Percentiles rank a stretch among this genome's conserved stretches.
Evolutionary conservation across 2,888 invertebrate genomes (phyloP).

Genomic region (Erynnis tages): DNA sequence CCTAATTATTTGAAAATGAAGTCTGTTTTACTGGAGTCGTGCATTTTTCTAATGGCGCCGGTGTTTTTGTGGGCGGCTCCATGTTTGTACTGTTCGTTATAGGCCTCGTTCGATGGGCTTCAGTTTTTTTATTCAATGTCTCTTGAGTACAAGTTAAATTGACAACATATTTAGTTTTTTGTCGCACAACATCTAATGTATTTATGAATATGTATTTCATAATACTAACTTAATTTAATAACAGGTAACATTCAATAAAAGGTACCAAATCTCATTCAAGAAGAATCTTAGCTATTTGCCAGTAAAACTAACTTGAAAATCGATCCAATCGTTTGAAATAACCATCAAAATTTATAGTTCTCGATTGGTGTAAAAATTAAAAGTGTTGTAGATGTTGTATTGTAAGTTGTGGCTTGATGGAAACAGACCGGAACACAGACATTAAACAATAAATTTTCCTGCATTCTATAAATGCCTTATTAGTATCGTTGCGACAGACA

Average conservation of each 20-base stretch:
- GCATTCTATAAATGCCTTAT: constrained; percentile 15
- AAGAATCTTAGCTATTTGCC: too few relatives aligned
- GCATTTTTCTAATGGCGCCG: constrained; percentile 26
- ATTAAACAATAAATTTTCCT: neutral
- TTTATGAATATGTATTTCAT: too few relatives aligned
- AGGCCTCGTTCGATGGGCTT: constrained; percentile 7
- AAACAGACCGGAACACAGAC: neutral
- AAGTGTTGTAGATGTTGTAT: too few relatives aligned
- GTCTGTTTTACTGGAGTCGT: constrained; percentile 18
- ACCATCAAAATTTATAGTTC: too few relatives aligned
- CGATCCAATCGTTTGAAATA: too few relatives aligned
- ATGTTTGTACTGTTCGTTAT: constrained; percentile 20
- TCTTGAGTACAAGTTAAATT: constrained; percentile 16
- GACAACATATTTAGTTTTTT: constrained; percentile 5
- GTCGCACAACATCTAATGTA: too few relatives aligned
- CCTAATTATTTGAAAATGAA: constrained; percentile 25
- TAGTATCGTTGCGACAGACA: constrained; percentile 4
- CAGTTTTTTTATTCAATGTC: constrained; percentile 10
- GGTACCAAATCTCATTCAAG: too few relatives aligned
- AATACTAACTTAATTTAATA: too few relatives aligned
- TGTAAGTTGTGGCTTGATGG: too few relatives aligned
- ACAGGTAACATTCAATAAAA: too few relatives aligned
- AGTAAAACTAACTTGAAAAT: too few relatives aligned
- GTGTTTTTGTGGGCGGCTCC: constrained; percentile 23
- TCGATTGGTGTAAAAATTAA: too few relatives aligned